Evolutionary conservation across 2,797 vertebrate species (phyloP).

Genomic region (Antrozous pallidus): DNA sequence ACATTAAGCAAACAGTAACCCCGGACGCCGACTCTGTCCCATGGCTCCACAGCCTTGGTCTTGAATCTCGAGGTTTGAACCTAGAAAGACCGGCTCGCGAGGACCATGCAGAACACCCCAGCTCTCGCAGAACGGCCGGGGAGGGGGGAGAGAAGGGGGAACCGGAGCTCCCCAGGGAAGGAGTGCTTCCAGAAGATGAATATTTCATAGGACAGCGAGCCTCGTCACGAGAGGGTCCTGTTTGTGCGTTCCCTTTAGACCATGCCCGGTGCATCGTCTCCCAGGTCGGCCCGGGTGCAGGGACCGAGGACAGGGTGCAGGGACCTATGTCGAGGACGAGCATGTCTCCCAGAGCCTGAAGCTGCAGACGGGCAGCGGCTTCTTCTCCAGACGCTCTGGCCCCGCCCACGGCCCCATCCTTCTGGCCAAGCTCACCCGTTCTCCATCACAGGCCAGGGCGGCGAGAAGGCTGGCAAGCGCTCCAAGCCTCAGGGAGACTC

Average conservation of each 20-base stretch:
- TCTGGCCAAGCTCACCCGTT: neutral
- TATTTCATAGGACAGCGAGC: neutral
- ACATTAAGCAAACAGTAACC: too few relatives aligned
- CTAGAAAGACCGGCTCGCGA: neutral
- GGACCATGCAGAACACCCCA: neutral
- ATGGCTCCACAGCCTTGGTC: neutral
- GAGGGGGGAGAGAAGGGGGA: too few relatives aligned
- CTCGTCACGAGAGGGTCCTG: neutral
- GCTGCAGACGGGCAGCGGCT: neutral
- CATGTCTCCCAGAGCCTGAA: neutral
- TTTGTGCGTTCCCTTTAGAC: too few relatives aligned
- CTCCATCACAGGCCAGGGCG: neutral
- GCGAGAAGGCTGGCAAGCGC: neutral
- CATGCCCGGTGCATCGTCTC: too few relatives aligned
- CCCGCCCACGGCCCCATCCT: neutral
- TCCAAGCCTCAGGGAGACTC: too few relatives aligned
- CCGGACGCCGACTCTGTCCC: too few relatives aligned
- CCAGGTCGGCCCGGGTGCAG: neutral
- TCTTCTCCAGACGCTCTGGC: neutral
- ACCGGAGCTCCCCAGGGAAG: neutral
- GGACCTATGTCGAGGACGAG: neutral
- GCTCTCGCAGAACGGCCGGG: rapidly evolving
- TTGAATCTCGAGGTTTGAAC: neutral
- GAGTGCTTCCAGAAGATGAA: neutral
- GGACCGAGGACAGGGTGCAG: neutral